A percentile compares a stretch with the other conserved stretches of the same genome.
phyloP scores from a whole-genome alignment of 2,797 vertebrate genomes.

The Premnoplex brunnescens region DNA sequence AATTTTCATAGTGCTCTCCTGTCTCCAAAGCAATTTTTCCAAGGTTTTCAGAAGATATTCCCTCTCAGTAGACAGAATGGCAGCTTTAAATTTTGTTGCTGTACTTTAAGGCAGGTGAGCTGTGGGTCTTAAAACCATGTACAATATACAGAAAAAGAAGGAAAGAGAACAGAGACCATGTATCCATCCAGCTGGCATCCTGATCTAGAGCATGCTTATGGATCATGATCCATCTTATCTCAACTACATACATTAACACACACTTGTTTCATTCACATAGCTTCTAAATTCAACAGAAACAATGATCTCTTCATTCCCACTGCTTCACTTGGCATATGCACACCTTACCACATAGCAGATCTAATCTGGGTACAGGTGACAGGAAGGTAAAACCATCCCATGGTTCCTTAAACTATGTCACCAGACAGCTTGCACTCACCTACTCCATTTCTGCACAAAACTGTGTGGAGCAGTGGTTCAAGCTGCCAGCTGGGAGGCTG shows the following conservation, averaged over 20 bases:
- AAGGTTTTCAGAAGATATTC: background rate
- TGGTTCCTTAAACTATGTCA: background rate
- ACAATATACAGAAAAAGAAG: background rate
- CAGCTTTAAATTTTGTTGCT: background rate
- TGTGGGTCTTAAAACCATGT: background rate
- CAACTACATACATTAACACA: background rate
- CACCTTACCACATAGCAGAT: background rate
- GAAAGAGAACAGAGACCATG: background rate
- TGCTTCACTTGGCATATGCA: background rate
- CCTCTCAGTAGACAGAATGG: background rate
- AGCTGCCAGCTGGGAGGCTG: background rate
- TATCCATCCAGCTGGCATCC: background rate
- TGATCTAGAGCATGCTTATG: background rate
- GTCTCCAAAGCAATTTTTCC: background rate
- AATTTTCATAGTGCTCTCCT: background rate
- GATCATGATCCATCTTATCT: background rate
- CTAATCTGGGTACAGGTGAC: background rate
- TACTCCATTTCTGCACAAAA: background rate
- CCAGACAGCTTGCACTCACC: background rate
- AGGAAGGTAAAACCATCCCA: background rate
- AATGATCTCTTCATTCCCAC: background rate
- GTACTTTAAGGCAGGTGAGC: background rate
- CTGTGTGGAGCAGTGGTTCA: background rate
- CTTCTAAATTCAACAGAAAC: background rate
- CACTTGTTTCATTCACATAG: background rate